phyloP scores from a whole-genome alignment of 1,140 invertebrate genomes.

The Plectrocnemia conspersa region DNA sequence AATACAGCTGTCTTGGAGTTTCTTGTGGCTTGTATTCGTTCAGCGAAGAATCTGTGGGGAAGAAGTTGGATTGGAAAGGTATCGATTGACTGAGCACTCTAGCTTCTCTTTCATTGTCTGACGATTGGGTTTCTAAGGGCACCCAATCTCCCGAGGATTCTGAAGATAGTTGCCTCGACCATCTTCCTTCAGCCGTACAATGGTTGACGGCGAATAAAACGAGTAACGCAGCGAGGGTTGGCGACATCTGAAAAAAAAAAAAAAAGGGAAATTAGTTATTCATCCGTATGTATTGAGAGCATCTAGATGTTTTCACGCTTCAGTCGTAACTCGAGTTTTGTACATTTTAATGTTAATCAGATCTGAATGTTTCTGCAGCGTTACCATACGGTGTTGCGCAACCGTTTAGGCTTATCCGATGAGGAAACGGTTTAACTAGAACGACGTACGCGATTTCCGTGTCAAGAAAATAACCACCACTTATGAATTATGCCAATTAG shows the following conservation, averaged over 20 bases:
- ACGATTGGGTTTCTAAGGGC: conserved; percentile 30
- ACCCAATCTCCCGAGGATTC: conserved; percentile 29
- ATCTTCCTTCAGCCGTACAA: conserved; percentile 16
- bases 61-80: conserved; percentile 40
- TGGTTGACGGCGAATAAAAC: conserved; percentile 6
- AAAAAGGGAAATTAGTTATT: neutral
- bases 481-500: conserved; percentile 4
- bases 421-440: conserved; percentile 5
- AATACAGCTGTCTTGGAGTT: conserved; percentile 44
- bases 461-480: neutral
- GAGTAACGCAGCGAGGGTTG: neutral
- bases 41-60: conserved; percentile 44
- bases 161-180: conserved; percentile 28
- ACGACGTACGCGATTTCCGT: conserved; percentile 1
- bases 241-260: conserved; percentile 19
- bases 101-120: conserved; percentile 44
- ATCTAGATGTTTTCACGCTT: too few species aligned
- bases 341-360: too few species aligned
- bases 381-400: neutral
- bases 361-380: too few species aligned
- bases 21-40: conserved; percentile 42
- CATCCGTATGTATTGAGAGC: neutral
- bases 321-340: neutral
- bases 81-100: conserved; percentile 50
- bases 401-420: neutral